Base-by-base conservation (phyloP, 1,140 invertebrate species). In the Sitophilus oryzae region DNA sequence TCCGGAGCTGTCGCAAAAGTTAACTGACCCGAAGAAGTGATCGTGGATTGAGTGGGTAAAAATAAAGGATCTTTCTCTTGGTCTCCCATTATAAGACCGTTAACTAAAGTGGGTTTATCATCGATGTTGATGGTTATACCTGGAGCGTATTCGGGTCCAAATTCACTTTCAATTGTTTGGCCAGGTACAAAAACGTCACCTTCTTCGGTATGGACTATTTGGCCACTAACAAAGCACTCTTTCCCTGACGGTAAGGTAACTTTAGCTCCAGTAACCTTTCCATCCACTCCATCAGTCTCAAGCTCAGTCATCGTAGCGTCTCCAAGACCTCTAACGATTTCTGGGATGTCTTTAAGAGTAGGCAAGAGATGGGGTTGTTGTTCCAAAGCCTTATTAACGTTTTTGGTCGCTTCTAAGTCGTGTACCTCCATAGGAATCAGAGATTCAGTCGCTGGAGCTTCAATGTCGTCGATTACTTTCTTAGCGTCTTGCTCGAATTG, bases 161-260 rank as follows among this genome's bases (percentile, higher is more conserved):
- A 71, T 35, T 82, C 80, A 8, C 83, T 85, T 59, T 81, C 73
- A n/a, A 88, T 70, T 6, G 84, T 84, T 70, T 87, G 83, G 18
- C 86, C 85, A 2, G 85, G 84, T 5, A 88, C 77, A 67, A 88
- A 89, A 21, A 84, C 67, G 42, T 79, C 74, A 3, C 85, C 85
- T 47, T 76, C 75, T 42, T 83, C 80, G 0, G 84, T 86, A 30
- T 81, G 76, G n/a, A 87, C 70, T 44, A 82, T 80, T 74, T 85
- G 83, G 1, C 85, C 85, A 18, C 79, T 75, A 22, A 86, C 66
- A 65, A 86, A 85, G 62, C 77, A 79, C 56, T 69, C 62, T 54
- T 66, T 71, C n/a, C 68, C 69, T 3, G 71, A 73, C n/a, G 73
- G 59, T 34, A 76, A 63, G 5, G 42, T 63, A n/a, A 70, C 64